A percentile compares a stretch with the other conserved stretches of the same genome.
These are phyloP conservation scores for Euphydryas editha DNA, from an alignment of 2,888 invertebrate species.

Conservation along the genomic window DNA sequence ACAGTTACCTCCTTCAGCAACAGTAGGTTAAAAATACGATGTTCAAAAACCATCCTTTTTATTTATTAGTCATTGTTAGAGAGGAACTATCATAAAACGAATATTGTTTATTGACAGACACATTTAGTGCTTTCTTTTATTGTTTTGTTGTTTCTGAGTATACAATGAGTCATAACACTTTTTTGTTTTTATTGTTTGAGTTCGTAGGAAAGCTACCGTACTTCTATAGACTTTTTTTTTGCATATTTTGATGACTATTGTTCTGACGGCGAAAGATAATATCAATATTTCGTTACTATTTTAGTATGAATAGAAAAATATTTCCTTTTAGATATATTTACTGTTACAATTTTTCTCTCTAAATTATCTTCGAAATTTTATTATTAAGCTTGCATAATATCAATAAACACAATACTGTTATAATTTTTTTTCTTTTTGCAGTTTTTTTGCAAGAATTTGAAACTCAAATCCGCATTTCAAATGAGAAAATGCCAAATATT, in stretches of 20 bases:
- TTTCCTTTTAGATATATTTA: too few relatives aligned
- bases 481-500: neutral
- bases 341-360: too few relatives aligned
- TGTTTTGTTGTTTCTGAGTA: conserved; percentile 17
- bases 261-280: neutral
- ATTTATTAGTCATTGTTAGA: conserved; percentile 3
- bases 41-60: neutral
- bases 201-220: conserved; percentile 30
- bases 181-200: conserved; percentile 30
- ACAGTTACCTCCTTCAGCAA: too few relatives aligned
- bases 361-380: neutral
- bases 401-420: too few relatives aligned
- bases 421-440: too few relatives aligned
- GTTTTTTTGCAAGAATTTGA: too few relatives aligned
- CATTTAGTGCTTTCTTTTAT: conserved; percentile 18
- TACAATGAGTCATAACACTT: conserved; percentile 34
- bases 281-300: neutral
- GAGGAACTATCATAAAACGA: neutral
- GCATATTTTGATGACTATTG: conserved; percentile 24
- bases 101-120: conserved; percentile 9
- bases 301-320: neutral
- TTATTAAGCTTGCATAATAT: too few relatives aligned
- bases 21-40: neutral
- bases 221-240: conserved; percentile 28
- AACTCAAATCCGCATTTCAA: too few relatives aligned